A percentile compares a stretch with the other conserved stretches of the same genome.
Conservation (phyloP, 2,797 vertebrate genomes). For the Phrynocephalus guinanensis region DNA sequence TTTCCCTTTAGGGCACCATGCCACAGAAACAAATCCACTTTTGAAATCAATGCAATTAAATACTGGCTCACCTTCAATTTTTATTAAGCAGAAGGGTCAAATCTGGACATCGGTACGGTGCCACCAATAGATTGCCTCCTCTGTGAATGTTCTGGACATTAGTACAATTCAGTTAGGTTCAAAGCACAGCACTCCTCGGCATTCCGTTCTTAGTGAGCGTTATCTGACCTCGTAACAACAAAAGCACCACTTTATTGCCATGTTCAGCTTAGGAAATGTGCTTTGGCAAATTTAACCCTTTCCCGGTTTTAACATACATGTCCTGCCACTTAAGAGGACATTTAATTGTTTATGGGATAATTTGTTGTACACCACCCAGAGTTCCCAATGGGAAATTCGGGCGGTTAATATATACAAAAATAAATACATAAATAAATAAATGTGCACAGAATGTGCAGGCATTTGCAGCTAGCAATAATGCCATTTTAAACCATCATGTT, state of each 20-base stretch:
- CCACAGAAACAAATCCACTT: constrained; percentile 47
- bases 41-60: constrained; percentile 64
- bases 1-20: constrained; percentile 60
- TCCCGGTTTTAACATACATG: no score
- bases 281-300: background rate
- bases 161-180: background rate
- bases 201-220: background rate
- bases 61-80: constrained; percentile 71
- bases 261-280: background rate
- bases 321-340: no score
- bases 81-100: constrained; percentile 75
- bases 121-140: fast-evolving
- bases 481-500: no score
- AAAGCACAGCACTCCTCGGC: background rate
- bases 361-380: no score
- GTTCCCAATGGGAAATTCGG: no score
- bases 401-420: no score
- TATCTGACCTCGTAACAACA: background rate
- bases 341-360: no score
- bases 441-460: no score
- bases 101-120: constrained; percentile 26
- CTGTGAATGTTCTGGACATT: fast-evolving
- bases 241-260: background rate
- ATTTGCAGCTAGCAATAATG: no score
- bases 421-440: no score